Evolutionary conservation across 2,888 invertebrate genomes (phyloP), one percentile per base, ranked within the genome.

Genomic region (Dolomedes plantarius): DNA sequence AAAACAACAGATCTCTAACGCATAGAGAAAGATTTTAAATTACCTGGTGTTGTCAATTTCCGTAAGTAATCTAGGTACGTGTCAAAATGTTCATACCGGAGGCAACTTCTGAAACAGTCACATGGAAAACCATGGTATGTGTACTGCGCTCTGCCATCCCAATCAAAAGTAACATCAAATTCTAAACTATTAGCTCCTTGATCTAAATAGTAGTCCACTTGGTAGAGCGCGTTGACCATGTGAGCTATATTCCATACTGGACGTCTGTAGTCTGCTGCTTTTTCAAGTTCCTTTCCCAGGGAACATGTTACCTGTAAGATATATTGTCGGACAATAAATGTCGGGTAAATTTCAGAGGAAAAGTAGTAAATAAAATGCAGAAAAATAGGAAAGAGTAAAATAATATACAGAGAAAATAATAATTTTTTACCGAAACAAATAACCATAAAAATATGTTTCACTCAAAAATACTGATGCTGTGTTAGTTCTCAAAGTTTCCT

Each of bases 241-340:
- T 89, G 89, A 13, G 87, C 89, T n/a, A 89, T 64, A 19, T 88
- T 86, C 78, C 86, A 89, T 0, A 89, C 85, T 0, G 89, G 89
- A 28, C 88, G 50, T 32, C 75, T 77, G 16, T 28, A 5, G 39
- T 74, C 80, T n/a, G 28, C 41, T 6, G 27, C 85, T 19, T 28
- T 23, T 41, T 28, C 41, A 31, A 29, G 11, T 32, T 29, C 67
- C 13, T 28, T 23, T 11, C 19, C 50, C 50, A 50, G n/a, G n/a
- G 19, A 11, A 27, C 62, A n/a, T 23, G 23, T 27, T 19, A 62
- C 19, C 62, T 62, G 23, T 19, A 13, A 0, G 13, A 50, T 19
- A 19, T 16, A 50, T n/a, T n/a, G n/a, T n/a, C n/a, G n/a, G n/a
- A n/a, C n/a, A n/a, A n/a, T n/a, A n/a, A n/a, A n/a, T n/a, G n/a